Evolutionary conservation across 2,888 invertebrate species (phyloP).

Genomic region (Dromius quadrimaculatus): DNA sequence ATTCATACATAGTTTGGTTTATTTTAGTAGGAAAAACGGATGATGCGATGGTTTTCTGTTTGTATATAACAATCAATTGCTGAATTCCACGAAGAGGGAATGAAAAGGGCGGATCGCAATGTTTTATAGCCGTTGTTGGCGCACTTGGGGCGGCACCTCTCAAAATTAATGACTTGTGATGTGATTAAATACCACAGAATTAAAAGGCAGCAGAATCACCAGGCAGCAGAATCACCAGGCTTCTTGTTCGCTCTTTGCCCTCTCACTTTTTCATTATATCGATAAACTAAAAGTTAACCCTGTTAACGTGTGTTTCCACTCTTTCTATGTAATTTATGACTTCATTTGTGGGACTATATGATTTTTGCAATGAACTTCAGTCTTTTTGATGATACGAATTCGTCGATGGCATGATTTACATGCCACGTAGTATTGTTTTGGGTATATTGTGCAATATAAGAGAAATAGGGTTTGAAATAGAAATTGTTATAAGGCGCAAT

Average conservation of each 20-base stretch:
- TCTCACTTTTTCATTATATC: constrained; percentile 31
- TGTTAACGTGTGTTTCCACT: too few species aligned
- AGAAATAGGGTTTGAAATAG: too few species aligned
- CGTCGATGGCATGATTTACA: too few species aligned
- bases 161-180: constrained; percentile 52
- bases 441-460: too few species aligned
- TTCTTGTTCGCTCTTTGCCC: constrained; percentile 22
- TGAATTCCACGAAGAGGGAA: constrained; percentile 46
- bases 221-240: background rate
- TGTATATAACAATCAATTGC: constrained; percentile 52
- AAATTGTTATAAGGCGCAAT: too few species aligned
- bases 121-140: constrained; percentile 47
- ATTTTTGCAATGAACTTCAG: too few species aligned
- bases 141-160: constrained; percentile 49
- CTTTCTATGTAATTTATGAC: too few species aligned
- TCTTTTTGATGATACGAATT: too few species aligned
- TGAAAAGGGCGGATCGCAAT: constrained; percentile 50
- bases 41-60: constrained; percentile 47
- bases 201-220: constrained; percentile 43
- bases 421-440: too few species aligned
- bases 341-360: too few species aligned
- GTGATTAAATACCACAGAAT: constrained; percentile 51
- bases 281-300: constrained; percentile 35
- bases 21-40: constrained; percentile 49
- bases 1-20: constrained; percentile 52